Evolutionary conservation across 2,113 vertebrate genomes (phyloP), one percentile per base, ranked within the genome.

Genomic region (Cyphomyrus discorhynchus): DNA sequence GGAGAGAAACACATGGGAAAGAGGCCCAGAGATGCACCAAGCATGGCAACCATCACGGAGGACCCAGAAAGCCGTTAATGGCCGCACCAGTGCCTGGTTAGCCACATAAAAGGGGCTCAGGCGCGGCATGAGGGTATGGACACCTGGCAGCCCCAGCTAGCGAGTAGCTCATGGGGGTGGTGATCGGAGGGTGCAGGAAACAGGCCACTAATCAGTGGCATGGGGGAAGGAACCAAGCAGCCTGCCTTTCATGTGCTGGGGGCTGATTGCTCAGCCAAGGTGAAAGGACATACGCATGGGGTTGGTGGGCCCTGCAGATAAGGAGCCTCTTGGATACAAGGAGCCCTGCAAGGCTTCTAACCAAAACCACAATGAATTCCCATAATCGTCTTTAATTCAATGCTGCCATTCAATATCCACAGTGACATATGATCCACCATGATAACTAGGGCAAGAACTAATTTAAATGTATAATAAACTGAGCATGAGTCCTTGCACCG

Each of bases 191-290:
- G 77, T 19, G 35, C 84, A 11, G 84, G 24, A 83, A 86, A 50
- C 88, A 4, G 90, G 93, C 94, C 87, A 45, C 90, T 93, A 92
- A 95, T 95, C 94, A 92, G 88, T 86, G 56, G 49, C 11, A 47
- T 70, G 89, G 53, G 49, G 84, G 93, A 86, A 88, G 45, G 47
- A 19, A 77, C 66, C 4, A 27, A 39, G 10, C 3, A 7, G 46
- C 74, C 91, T 93, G 91, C 93, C 94, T 93, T 91, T 35, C 46
- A 7, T 52, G 90, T 93, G 93, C 2, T 1, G 4, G 1, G 66
- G 90, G 90, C 88, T 4, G 92, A 94, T 93, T 93, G 80, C 39
- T 53, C 50, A 53, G 85, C 31, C 21, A 45, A 21, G 42, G 9
- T n/a, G 82, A 45, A 42, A 11, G 19, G 82, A 47, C 85, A 87